Evolutionary conservation across 2,888 invertebrate genomes (phyloP).

Genomic region (Cataglyphis cursor): DNA sequence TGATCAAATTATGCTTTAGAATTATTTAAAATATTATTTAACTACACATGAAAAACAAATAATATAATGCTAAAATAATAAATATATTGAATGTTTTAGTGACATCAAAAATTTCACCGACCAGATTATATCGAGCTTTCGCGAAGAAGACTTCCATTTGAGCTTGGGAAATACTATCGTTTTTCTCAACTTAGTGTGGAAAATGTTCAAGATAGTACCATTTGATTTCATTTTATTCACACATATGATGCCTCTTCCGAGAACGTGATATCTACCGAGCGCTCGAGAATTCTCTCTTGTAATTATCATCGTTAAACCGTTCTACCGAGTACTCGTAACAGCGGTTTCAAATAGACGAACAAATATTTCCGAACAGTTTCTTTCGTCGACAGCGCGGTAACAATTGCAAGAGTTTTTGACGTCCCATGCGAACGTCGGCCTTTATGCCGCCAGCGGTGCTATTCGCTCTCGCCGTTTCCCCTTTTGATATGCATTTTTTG

Average conservation of each 20-base stretch:
- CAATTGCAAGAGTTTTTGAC: constrained; percentile 33
- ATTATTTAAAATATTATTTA: constrained; percentile 3
- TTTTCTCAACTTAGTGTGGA: constrained; percentile 23
- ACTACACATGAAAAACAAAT: not conserved
- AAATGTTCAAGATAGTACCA: constrained; percentile 30
- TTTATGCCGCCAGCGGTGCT: constrained; percentile 27
- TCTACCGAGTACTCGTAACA: constrained; percentile 17
- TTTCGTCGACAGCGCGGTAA: constrained; percentile 19
- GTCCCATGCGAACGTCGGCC: constrained; percentile 2
- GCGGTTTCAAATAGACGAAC: constrained; percentile 18
- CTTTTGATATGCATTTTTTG: constrained; percentile 52
- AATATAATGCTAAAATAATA: not conserved
- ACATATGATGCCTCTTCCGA: not conserved
- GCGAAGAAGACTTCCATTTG: constrained; percentile 5
- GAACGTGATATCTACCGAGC: constrained; percentile 38
- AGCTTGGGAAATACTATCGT: constrained; percentile 8
- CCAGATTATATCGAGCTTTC: constrained; percentile 17
- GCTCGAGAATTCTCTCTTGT: constrained; percentile 33
- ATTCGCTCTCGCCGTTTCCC: constrained; percentile 27
- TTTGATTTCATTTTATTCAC: constrained; percentile 48
- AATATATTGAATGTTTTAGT: constrained; percentile 35
- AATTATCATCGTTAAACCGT: constrained; percentile 62
- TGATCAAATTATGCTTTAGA: constrained; percentile 9
- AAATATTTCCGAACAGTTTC: constrained; percentile 48
- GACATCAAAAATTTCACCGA: constrained; percentile 14